These are phyloP conservation scores for Paraescarpia echinospica DNA, from an alignment of 1,140 invertebrate genomes.

Conservation along the genomic window DNA sequence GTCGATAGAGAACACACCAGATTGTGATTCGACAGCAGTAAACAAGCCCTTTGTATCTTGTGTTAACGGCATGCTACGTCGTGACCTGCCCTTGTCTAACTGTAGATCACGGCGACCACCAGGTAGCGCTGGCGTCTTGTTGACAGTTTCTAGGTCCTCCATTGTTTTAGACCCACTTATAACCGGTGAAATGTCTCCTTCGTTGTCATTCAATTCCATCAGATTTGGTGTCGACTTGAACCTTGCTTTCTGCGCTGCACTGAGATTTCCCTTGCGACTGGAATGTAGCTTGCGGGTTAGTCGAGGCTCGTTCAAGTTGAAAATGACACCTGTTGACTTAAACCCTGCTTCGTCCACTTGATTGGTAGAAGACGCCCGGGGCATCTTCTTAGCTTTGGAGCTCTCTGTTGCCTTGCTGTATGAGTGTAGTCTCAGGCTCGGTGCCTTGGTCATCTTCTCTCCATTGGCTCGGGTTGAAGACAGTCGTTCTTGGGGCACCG, in stretches of 20 bases:
- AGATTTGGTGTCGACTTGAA: conserved; percentile 11
- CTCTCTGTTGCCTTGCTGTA: not conserved
- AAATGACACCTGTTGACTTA: not conserved
- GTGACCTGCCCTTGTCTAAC: not conserved
- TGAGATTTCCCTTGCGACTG: not conserved
- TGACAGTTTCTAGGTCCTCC: not conserved
- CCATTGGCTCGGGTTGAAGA: not conserved
- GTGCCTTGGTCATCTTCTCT: not conserved
- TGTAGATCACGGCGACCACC: not conserved
- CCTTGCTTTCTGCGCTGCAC: not conserved
- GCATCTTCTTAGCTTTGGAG: conserved; percentile 1
- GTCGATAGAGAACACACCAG: not conserved
- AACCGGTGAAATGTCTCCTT: not conserved
- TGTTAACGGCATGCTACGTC: not conserved
- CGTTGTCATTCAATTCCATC: not conserved
- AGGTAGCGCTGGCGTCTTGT: not conserved
- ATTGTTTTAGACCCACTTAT: not conserved
- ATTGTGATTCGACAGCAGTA: not conserved
- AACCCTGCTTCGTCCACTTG: not conserved
- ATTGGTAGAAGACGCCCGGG: not conserved
- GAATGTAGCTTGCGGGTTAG: not conserved
- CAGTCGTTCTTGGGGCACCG: not conserved
- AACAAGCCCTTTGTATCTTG: not conserved
- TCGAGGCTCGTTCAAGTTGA: not conserved
- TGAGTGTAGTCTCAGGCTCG: not conserved